These are phyloP conservation scores for Neopelma chrysocephalum DNA, from an alignment of 2,797 vertebrate genomes.

Conservation along the genomic window DNA sequence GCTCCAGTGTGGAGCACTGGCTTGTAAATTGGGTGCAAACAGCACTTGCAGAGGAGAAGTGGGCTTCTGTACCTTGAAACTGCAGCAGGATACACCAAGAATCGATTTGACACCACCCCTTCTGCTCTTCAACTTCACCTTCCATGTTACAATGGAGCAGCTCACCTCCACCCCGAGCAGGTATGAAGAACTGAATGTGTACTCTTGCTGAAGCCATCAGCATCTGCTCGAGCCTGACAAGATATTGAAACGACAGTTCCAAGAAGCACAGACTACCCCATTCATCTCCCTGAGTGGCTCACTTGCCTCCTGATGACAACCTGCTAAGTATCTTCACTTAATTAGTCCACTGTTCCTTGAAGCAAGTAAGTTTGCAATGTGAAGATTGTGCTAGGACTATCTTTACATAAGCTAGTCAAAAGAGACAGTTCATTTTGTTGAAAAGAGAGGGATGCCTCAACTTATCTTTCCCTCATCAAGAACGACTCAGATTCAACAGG, in stretches of 20 bases:
- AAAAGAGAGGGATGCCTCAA: background rate
- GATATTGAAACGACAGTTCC: background rate
- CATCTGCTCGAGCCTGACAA: background rate
- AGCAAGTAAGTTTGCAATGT: constrained; percentile 26
- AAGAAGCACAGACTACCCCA: background rate
- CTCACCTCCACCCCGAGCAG: background rate
- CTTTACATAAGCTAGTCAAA: background rate
- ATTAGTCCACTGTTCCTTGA: background rate
- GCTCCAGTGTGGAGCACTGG: fast-evolving
- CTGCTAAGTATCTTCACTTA: constrained; percentile 38
- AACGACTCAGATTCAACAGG: background rate
- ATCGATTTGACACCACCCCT: background rate
- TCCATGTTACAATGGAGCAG: background rate
- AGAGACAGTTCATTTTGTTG: constrained; percentile 9
- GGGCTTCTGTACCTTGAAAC: background rate
- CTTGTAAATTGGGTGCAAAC: background rate
- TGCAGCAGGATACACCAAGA: background rate
- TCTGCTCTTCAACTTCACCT: background rate
- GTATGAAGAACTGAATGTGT: background rate
- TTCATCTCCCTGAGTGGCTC: constrained; percentile 15
- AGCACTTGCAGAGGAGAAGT: background rate
- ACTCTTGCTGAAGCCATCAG: background rate
- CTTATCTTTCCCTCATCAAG: background rate
- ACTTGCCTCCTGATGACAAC: constrained; percentile 44
- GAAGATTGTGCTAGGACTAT: background rate